Percentiles rank a stretch among this genome's conserved stretches.
Conservation (phyloP, 2,797 vertebrate genomes). For the Morus bassanus region DNA sequence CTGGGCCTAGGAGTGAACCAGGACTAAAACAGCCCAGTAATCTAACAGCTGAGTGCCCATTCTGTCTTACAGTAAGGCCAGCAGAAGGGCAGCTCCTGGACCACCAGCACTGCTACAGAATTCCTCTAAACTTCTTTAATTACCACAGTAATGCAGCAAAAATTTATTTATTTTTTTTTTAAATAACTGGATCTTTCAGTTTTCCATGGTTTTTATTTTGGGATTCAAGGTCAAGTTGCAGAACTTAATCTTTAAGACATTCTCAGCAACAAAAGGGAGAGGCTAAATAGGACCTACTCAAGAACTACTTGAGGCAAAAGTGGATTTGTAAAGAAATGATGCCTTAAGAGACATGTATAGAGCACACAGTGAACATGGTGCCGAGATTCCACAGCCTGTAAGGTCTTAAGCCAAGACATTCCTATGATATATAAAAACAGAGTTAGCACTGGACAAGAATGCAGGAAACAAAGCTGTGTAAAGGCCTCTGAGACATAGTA, state of each 20-base stretch:
- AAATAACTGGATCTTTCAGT: not conserved
- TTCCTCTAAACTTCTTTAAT: not conserved
- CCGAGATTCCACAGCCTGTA: not conserved
- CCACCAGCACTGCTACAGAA: not conserved
- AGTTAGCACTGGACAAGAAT: not conserved
- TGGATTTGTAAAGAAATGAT: not conserved
- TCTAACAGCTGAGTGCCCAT: not conserved
- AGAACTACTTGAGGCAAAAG: not conserved
- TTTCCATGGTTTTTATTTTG: not conserved
- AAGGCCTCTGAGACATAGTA: not conserved
- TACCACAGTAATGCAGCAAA: not conserved
- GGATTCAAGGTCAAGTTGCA: not conserved
- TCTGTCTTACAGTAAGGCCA: not conserved
- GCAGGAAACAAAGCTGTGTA: not conserved
- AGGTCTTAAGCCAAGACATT: not conserved
- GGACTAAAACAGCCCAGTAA: not conserved
- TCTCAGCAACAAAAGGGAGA: not conserved
- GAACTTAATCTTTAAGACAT: not conserved
- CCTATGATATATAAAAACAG: not conserved
- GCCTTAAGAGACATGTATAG: not conserved
- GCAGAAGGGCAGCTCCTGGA: not conserved
- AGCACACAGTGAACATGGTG: not conserved
- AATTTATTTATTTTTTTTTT: fast-evolving
- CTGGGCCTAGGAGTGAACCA: not conserved
- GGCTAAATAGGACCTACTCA: not conserved